Evolutionary conservation across 1,140 invertebrate species (phyloP), one percentile per base, ranked within the genome.

Genomic region (Pseudomyrmex pallidus): DNA sequence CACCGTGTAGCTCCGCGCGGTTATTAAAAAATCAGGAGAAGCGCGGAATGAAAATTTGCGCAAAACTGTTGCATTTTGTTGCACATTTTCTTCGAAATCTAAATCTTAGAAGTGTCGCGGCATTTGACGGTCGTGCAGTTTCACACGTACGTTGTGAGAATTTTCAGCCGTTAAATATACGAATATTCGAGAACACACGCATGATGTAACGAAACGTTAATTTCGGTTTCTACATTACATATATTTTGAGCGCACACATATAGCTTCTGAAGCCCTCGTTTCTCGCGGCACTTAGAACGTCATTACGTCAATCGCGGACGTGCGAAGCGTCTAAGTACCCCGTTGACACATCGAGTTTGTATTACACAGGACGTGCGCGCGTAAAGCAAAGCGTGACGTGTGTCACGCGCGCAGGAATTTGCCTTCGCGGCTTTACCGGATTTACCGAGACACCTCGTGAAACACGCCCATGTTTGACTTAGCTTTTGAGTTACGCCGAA

Each of bases 381-480:
- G 68, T 73, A 67, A 80, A 80, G 74, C 78, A 66, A 82, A 84
- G 86, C 67, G 70, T 73, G 80, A 80, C 85, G 77, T 77, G 76
- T 84, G 74, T 78, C 68, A 66, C 78, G 85, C 82, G 74, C 83
- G 61, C 64, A 74, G 68, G 87, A 87, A 89, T 89, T 88, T 89
- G 74, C 85, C 78, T 85, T 87, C 64, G 82, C 59, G 84, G 85
- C 77, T 89, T 84, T 84, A 90, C 91, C 88, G 89, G 90, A 92
- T 93, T 92, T 91, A 91, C 88, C 89, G 89, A 92, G 80, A 86
- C 85, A 88, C 87, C 68, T 87, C 85, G 86, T 83, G 82, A 84
- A 91, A 91, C 93, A 92, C 93, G 91, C 93, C 93, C 91, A 93
- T 93, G 90, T 94, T 94, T 94, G 91, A 90, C 92, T 92, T 93